These are phyloP conservation scores for Channallabes apus DNA, from an alignment of 2,797 vertebrate genomes.

Conservation along the genomic window DNA sequence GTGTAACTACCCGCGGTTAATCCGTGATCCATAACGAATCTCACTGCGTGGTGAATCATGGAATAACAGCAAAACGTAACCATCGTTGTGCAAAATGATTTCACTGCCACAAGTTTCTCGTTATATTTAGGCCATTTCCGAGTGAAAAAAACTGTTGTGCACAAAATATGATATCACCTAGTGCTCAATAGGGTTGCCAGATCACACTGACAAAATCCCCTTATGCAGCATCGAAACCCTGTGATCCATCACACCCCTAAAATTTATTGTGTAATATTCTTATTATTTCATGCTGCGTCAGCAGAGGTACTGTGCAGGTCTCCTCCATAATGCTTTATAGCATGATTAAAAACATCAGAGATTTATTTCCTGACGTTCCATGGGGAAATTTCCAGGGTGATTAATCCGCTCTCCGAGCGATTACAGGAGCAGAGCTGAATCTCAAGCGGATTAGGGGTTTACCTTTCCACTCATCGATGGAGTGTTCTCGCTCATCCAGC, in stretches of 20 bases:
- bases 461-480: slow-evolving; percentile 99
- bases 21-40: too few relatives aligned
- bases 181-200: too few relatives aligned
- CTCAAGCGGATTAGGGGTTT: slow-evolving; percentile 46
- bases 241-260: neutral
- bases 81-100: too few relatives aligned
- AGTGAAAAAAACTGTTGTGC: too few relatives aligned
- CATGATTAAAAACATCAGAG: neutral
- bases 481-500: slow-evolving; percentile 98
- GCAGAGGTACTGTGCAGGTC: neutral
- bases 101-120: too few relatives aligned
- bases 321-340: neutral
- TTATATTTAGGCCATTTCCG: too few relatives aligned
- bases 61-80: too few relatives aligned
- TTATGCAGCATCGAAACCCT: too few relatives aligned
- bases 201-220: too few relatives aligned
- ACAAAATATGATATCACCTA: too few relatives aligned
- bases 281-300: neutral
- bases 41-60: too few relatives aligned
- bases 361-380: neutral
- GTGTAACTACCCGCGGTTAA: too few relatives aligned
- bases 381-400: neutral
- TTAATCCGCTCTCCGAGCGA: slow-evolving; percentile 5
- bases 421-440: neutral
- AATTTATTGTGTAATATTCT: neutral